These are phyloP conservation scores for Meta bourneti DNA, from an alignment of 2,888 invertebrate genomes.

Conservation along the genomic window DNA sequence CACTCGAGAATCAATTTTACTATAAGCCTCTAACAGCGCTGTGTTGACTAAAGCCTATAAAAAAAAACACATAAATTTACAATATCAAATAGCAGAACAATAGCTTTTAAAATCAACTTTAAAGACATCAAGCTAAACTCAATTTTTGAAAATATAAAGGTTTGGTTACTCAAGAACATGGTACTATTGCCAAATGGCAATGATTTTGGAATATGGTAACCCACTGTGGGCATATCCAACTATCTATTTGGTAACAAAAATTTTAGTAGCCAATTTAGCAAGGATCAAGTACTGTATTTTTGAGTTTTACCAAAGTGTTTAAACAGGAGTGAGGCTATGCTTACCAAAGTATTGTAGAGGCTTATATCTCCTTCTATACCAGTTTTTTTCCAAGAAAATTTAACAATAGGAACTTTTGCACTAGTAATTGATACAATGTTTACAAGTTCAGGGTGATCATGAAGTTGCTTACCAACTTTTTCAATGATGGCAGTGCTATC, in stretches of 20 bases:
- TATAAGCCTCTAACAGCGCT: conserved; percentile 82
- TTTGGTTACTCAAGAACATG: too few relatives aligned
- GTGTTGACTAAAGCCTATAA: conserved; percentile 83
- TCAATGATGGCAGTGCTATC: conserved; percentile 81
- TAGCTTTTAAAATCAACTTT: not conserved
- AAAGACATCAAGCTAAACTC: not conserved
- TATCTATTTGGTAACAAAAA: not conserved
- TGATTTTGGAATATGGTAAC: too few relatives aligned
- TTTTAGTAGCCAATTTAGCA: conserved; percentile 1
- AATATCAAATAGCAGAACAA: not conserved
- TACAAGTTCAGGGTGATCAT: conserved; percentile 79
- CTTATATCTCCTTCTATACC: conserved; percentile 84
- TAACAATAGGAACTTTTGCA: conserved; percentile 85
- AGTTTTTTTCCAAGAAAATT: conserved; percentile 81
- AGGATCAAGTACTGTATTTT: not conserved
- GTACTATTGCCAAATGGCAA: too few relatives aligned
- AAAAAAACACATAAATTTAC: conserved; percentile 11
- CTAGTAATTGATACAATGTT: conserved; percentile 83
- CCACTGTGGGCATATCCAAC: too few relatives aligned
- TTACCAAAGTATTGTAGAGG: conserved; percentile 83
- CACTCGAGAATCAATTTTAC: conserved; percentile 83
- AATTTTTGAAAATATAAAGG: not conserved
- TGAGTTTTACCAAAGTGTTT: not conserved
- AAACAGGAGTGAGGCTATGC: conserved; percentile 47
- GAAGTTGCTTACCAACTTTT: conserved; percentile 81